Evolutionary conservation across 2,797 vertebrate species (phyloP).

Genomic region (Clarias laeviceps): DNA sequence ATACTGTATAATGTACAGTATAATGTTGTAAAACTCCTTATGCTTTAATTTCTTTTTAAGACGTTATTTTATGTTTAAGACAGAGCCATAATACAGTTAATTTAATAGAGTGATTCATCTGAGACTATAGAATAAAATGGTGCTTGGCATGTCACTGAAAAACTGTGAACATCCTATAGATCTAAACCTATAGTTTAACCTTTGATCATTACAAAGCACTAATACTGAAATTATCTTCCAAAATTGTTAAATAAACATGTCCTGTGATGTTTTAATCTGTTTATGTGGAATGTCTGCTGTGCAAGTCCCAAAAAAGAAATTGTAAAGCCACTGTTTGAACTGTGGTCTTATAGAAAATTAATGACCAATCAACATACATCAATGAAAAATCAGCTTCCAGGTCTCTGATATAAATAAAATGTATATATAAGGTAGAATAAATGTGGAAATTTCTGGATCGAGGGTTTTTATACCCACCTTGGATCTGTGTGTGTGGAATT

Average conservation of each 20-base stretch:
- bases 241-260: not conserved
- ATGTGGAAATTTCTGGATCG: not conserved
- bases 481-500: no score
- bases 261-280: not conserved
- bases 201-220: not conserved
- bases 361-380: not conserved
- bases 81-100: not conserved
- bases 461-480: no score
- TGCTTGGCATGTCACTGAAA: not conserved
- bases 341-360: not conserved
- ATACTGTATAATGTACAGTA: no score
- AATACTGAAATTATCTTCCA: not conserved
- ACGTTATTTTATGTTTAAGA: no score
- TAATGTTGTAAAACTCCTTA: not conserved
- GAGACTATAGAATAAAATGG: not conserved
- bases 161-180: not conserved
- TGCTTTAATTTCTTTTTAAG: not conserved
- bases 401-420: not conserved
- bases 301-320: not conserved
- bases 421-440: not conserved
- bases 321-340: not conserved
- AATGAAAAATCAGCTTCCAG: not conserved
- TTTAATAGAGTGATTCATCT: not conserved
- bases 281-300: not conserved
- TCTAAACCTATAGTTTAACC: not conserved